These are phyloP conservation scores for Trididemnum nubilum DNA, from an alignment of 23 tunicate species.

Conservation along the genomic window DNA sequence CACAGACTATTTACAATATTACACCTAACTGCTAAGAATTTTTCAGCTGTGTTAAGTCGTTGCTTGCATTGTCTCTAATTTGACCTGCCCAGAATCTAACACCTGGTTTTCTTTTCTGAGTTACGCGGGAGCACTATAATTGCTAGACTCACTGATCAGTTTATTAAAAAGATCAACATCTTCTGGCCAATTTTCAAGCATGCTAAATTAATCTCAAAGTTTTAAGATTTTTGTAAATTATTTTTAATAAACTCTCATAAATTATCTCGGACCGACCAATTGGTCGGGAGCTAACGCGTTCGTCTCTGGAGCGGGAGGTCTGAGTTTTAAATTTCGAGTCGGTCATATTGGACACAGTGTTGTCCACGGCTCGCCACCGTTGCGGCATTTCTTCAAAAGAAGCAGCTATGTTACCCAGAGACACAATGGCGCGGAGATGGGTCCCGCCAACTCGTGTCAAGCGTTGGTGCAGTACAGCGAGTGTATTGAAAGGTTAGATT, in stretches of 20 bases:
- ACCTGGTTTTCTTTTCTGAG: too few species aligned
- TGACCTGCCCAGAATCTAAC: too few species aligned
- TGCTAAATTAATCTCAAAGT: not conserved
- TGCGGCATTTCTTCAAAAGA: not conserved
- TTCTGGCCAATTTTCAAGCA: too few species aligned
- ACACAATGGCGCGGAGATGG: not conserved
- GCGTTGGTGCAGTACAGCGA: not conserved
- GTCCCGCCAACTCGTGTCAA: not conserved
- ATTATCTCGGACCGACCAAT: not conserved
- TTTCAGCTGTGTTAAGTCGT: too few species aligned
- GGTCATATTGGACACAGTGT: not conserved
- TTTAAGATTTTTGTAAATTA: too few species aligned
- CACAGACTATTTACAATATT: too few species aligned
- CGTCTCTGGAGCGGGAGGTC: not conserved
- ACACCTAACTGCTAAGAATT: too few species aligned
- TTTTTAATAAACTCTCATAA: too few species aligned
- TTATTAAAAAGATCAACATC: too few species aligned
- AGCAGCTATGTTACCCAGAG: not conserved
- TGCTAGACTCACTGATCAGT: too few species aligned
- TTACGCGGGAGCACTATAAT: too few species aligned
- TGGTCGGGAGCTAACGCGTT: not conserved
- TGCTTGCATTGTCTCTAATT: too few species aligned
- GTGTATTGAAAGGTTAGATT: not conserved
- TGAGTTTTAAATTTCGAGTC: not conserved
- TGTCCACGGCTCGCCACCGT: not conserved